A percentile compares a stretch with the other conserved stretches of the same genome.
These are phyloP conservation scores for Felis chaus DNA, from an alignment of 2,113 vertebrate species.

Conservation along the genomic window DNA sequence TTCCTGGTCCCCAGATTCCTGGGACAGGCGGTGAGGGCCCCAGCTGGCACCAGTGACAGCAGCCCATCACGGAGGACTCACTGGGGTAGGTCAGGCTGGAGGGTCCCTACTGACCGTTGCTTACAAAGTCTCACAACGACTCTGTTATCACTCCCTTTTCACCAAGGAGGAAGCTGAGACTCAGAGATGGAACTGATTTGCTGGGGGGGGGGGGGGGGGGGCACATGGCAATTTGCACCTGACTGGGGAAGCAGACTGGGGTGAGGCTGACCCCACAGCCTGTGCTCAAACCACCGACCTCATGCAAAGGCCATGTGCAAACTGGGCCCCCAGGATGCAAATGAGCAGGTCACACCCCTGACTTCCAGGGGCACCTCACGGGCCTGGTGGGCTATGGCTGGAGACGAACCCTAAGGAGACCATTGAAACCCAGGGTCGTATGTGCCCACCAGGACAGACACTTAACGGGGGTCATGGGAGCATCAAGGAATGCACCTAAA, in stretches of 20 bases:
- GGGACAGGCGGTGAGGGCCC: neutral
- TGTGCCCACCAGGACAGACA: neutral
- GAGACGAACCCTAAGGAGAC: neutral
- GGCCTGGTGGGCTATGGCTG: neutral
- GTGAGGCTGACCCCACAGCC: neutral
- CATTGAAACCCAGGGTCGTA: neutral
- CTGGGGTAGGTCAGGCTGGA: neutral
- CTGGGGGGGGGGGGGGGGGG: too few species aligned
- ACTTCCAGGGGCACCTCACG: neutral
- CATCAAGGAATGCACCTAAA: neutral
- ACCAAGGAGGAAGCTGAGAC: neutral
- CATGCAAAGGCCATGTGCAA: too few species aligned
- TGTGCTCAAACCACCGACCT: neutral
- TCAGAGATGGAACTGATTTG: neutral
- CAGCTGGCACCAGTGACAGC: too few species aligned
- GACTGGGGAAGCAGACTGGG: neutral
- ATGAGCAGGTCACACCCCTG: neutral
- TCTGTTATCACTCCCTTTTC: neutral
- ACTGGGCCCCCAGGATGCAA: neutral
- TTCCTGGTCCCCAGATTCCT: neutral
- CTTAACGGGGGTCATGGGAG: neutral
- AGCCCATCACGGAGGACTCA: neutral
- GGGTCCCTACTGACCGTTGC: accelerated
- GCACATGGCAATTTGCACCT: accelerated
- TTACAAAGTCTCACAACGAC: accelerated